phyloP scores from a whole-genome alignment of 1,140 invertebrate species.

The Brachionus paranguensis region DNA sequence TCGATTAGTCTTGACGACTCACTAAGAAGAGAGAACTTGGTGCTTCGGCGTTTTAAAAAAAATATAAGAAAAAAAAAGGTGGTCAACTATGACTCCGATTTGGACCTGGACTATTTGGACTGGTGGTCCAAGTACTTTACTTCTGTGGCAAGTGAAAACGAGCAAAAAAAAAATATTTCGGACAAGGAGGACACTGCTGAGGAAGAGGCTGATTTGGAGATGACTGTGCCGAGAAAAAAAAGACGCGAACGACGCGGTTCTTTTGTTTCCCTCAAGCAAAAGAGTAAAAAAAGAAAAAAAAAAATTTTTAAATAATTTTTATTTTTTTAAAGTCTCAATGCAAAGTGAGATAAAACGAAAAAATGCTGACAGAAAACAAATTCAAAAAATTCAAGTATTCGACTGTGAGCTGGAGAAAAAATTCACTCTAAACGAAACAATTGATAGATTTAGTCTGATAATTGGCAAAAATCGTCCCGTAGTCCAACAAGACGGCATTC shows the following conservation, averaged over 20 bases:
- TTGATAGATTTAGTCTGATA: slow-evolving; percentile 28
- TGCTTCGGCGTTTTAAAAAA: not conserved
- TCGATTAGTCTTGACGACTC: slow-evolving; percentile 14
- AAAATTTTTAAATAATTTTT: not conserved
- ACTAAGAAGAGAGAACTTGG: not conserved
- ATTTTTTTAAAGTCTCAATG: not conserved
- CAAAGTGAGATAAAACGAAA: not conserved
- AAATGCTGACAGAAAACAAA: not conserved
- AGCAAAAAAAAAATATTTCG: not conserved
- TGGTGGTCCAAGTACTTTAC: slow-evolving; percentile 38
- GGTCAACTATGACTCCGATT: not conserved
- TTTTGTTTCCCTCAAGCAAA: not conserved
- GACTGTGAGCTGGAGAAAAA: slow-evolving; percentile 37
- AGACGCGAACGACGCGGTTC: not conserved
- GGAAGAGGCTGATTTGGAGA: not conserved
- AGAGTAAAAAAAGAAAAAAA: not conserved
- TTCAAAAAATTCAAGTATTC: slow-evolving; percentile 18
- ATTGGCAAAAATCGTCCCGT: slow-evolving; percentile 9
- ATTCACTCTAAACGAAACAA: not conserved
- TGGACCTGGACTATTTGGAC: slow-evolving; percentile 37
- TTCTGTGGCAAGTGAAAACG: not conserved
- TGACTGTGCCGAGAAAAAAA: not conserved
- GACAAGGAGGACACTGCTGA: not conserved
- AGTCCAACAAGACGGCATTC: not conserved
- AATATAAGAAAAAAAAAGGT: not conserved